Evolutionary conservation across 1,140 invertebrate genomes (phyloP), one percentile per base, ranked within the genome.

Genomic region (Brachionus koreanus): DNA sequence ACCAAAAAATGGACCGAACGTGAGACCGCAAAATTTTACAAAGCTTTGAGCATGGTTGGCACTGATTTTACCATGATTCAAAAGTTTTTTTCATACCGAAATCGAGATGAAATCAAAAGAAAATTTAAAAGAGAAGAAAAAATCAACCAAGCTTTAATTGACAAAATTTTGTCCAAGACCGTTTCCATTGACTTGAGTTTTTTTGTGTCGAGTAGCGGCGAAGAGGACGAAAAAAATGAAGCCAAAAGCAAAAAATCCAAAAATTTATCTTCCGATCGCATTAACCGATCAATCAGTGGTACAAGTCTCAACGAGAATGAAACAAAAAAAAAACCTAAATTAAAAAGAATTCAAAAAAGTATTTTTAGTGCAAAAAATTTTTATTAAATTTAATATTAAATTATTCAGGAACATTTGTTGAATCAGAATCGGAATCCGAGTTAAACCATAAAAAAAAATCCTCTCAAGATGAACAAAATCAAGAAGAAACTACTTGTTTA

Each of bases 41-140:
- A 83, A 49, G 82, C 82, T 10, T 42, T 83, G 10, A 49, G 82
- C 12, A 69, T 82, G 46, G 39, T 69, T 52, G 83, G 83, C n/a
- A 83, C 81, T 42, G 83, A 83, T 67, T 83, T 83, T 65, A 75
- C 63, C 19, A 52, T 83, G 43, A 83, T 83, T 29, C 37, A 61
- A 42, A 63, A 63, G 35, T 52, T 83, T 57, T 83, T 83, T 63
- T 42, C 82, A 25, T 25, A 74, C 46, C 39, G 83, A 9, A 46
- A 25, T 19, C 57, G 83, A 4, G 67, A 79, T 43, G 83, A 83
- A 65, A 79, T 83, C 4, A 83, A 83, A 25, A 19, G 67, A 1
- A 83, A 83, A 65, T 83, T 83, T 49, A 83, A 83, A 35, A 37
- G 49, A 25, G 83, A 83, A 46, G 83, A 83, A 35, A 82, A 75